Conservation (phyloP, 1,140 invertebrate genomes). For the Solenopsis invicta region DNA sequence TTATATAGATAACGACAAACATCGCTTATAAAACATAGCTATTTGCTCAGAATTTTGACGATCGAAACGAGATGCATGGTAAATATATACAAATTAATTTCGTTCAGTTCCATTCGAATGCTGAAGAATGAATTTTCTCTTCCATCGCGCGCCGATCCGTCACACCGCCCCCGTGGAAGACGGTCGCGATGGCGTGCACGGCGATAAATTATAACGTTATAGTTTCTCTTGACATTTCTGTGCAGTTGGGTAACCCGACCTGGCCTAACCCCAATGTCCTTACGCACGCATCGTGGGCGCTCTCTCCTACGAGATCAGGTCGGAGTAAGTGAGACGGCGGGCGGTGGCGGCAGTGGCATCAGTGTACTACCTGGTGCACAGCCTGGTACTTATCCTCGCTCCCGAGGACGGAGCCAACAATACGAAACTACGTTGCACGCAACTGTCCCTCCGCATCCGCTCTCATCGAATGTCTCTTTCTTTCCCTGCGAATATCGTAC, state of each 20-base stretch:
- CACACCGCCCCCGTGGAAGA: slow-evolving; percentile 84
- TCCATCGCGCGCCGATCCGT: slow-evolving; percentile 79
- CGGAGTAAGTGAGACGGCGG: slow-evolving; percentile 8
- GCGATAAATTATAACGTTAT: slow-evolving; percentile 87
- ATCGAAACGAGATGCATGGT: background rate
- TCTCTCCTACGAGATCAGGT: slow-evolving; percentile 17
- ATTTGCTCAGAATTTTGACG: background rate
- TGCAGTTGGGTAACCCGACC: slow-evolving; percentile 84
- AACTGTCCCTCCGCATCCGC: slow-evolving; percentile 86
- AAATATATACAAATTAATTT: slow-evolving; percentile 64
- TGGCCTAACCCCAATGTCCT: slow-evolving; percentile 84
- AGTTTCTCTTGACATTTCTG: slow-evolving; percentile 85
- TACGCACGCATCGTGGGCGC: slow-evolving; percentile 68
- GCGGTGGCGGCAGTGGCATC: slow-evolving; percentile 27
- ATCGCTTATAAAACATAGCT: too few relatives aligned
- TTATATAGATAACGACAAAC: too few relatives aligned
- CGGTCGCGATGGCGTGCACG: slow-evolving; percentile 81
- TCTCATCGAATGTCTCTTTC: slow-evolving; percentile 85
- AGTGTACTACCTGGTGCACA: slow-evolving; percentile 53
- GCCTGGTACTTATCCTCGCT: slow-evolving; percentile 76
- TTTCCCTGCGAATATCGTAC: slow-evolving; percentile 51
- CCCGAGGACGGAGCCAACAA: slow-evolving; percentile 77
- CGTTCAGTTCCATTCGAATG: slow-evolving; percentile 68
- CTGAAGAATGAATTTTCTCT: slow-evolving; percentile 78
- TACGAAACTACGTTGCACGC: slow-evolving; percentile 81